A percentile compares a stretch with the other conserved stretches of the same genome.
Evolutionary conservation across 2,113 vertebrate genomes (phyloP).

Genomic region (Todiramphus chloris): DNA sequence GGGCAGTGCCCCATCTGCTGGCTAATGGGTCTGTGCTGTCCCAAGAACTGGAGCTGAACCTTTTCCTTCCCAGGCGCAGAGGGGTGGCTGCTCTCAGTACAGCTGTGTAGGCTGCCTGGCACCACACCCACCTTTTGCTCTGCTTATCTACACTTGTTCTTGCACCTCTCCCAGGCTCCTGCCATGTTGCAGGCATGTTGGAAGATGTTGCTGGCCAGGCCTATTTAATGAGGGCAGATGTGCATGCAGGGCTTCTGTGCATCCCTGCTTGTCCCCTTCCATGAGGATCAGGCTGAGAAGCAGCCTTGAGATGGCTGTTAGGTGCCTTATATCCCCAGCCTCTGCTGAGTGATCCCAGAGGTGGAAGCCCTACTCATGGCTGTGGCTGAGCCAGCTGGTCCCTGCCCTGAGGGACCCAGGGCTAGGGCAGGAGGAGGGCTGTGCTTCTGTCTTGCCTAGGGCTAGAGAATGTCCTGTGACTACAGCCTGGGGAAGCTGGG

Average conservation of each 20-base stretch:
- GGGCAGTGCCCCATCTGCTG: background rate
- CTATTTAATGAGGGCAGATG: background rate
- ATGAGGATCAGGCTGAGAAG: background rate
- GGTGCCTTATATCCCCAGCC: background rate
- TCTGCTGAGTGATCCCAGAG: background rate
- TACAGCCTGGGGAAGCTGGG: rapidly evolving
- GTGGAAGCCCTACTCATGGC: background rate
- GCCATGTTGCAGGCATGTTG: rapidly evolving
- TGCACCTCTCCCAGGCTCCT: background rate
- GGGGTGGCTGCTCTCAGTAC: background rate
- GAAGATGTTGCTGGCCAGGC: background rate
- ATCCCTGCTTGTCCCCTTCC: background rate
- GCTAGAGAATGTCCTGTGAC: rapidly evolving
- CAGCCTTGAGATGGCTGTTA: background rate
- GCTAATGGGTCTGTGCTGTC: background rate
- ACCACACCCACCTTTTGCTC: rapidly evolving
- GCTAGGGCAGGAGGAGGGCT: background rate
- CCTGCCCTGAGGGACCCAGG: rapidly evolving
- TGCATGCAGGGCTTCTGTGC: background rate
- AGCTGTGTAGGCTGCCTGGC: background rate
- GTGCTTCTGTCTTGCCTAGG: background rate
- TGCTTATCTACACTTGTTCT: background rate
- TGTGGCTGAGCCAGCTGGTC: background rate
- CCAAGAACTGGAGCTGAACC: background rate
- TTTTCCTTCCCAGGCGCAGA: background rate